Evolutionary conservation across 2,797 vertebrate genomes (phyloP).

Genomic region (Molossus alvarezi): DNA sequence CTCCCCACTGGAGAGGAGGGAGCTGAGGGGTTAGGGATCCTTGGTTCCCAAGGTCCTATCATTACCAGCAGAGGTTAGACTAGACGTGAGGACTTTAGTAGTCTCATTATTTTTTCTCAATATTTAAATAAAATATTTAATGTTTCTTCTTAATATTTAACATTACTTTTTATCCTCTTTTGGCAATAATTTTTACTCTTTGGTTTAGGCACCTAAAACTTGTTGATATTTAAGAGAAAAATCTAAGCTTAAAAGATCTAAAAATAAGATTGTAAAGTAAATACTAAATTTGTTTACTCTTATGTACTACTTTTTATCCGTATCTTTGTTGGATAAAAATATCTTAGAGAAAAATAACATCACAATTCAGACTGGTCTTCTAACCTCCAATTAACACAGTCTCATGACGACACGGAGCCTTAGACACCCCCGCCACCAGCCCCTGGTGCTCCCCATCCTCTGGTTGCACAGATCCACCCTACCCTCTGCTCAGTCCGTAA

Average conservation of each 20-base stretch:
- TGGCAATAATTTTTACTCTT: slow-evolving; percentile 26
- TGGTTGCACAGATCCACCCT: background rate
- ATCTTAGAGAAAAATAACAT: background rate
- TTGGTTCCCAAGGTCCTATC: background rate
- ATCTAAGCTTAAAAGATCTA: background rate
- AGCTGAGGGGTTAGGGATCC: too few relatives aligned
- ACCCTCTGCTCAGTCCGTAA: background rate
- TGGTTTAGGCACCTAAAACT: background rate
- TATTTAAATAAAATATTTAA: background rate
- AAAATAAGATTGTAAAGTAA: slow-evolving; percentile 16
- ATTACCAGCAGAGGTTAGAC: background rate
- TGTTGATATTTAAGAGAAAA: slow-evolving; percentile 31
- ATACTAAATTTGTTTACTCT: background rate
- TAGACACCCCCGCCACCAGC: background rate
- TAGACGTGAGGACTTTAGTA: background rate
- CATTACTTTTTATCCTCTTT: background rate
- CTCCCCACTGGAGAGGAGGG: background rate
- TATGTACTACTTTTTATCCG: background rate
- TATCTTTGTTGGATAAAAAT: background rate
- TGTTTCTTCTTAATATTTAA: background rate
- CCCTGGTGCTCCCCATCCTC: too few relatives aligned
- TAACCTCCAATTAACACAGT: background rate
- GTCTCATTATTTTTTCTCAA: background rate
- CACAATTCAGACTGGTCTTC: background rate
- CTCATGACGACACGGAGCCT: background rate